Conservation (phyloP, 2,113 vertebrate genomes). For the Esox niger region DNA sequence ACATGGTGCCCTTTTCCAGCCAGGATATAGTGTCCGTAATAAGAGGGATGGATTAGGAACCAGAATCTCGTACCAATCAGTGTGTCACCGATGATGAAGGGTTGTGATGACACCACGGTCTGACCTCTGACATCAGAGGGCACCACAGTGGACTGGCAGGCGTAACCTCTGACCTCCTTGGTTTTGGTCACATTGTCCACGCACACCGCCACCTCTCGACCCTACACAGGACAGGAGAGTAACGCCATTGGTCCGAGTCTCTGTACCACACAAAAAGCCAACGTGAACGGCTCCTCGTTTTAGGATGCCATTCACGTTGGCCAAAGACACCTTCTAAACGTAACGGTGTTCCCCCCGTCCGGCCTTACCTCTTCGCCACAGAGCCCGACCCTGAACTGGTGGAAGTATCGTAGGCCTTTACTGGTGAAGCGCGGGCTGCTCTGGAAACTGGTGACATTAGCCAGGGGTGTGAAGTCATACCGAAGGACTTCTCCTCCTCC, state of each 20-base stretch:
- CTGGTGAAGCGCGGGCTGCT: slow-evolving; percentile 84
- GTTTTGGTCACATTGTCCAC: slow-evolving; percentile 83
- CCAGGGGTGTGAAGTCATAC: slow-evolving; percentile 82
- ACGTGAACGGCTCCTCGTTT: too few species aligned
- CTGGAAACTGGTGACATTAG: slow-evolving; percentile 61
- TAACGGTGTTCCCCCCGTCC: neutral
- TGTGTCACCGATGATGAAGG: slow-evolving; percentile 81
- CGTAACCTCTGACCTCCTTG: slow-evolving; percentile 72
- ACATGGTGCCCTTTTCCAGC: neutral
- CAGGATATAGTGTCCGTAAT: neutral
- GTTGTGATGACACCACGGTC: slow-evolving; percentile 83
- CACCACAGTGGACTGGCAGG: slow-evolving; percentile 84
- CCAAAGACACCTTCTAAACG: neutral
- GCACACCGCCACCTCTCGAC: slow-evolving; percentile 74
- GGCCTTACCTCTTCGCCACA: slow-evolving; percentile 84
- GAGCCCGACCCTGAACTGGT: slow-evolving; percentile 82
- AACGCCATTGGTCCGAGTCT: neutral
- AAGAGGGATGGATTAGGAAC: neutral
- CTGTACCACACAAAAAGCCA: too few species aligned
- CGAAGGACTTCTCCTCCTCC: slow-evolving; percentile 51
- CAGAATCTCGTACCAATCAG: slow-evolving; percentile 77
- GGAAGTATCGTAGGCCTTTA: slow-evolving; percentile 86
- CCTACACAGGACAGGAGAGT: slow-evolving; percentile 60
- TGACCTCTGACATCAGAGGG: slow-evolving; percentile 81
- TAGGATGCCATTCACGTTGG: neutral